Base-by-base conservation (phyloP, 2,888 invertebrate species). In the Ornithoptera priamus region DNA sequence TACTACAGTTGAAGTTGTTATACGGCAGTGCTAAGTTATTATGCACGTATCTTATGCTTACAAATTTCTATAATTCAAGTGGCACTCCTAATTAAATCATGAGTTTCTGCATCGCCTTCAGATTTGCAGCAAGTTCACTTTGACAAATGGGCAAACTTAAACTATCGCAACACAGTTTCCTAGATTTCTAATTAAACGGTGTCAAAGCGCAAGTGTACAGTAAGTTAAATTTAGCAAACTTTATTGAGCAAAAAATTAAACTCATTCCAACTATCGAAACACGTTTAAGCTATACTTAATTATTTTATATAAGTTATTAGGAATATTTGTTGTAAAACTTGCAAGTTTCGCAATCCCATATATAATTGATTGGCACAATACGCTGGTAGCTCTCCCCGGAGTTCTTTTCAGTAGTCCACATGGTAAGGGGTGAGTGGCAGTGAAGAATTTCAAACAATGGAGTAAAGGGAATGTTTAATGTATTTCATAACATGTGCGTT, bases 71-170 rank as follows among this genome's bases (percentile, higher is more conserved):
- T 63, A 63, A 62, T 58, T 22, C 42, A 65, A 65, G 30, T 68
- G 42, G 42, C 59, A 58, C 30, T 68, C 62, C 63, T 62, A 63
- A 62, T 62, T 46, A 50, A 63, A 59, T 63, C 58, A 58, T 68
- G 62, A 68, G 62, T 68, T 62, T 68, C 57, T 50, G 59, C 58
- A 59, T 68, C 46, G 36, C 36, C 39, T 59, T 22, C 36, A n/a
- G 67, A 60, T 58, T 63, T 63, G 20, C 22, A 36, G 30, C 58
- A 36, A 46, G 58, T 58, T 50, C 17, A 22, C 22, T 10, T 30
- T 59, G 68, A 64, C 53, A 63, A 68, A 68, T 68, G 59, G 36
- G 39, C 10, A 53, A 68, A 68, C 63, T 68, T 62, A 20, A 50
- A 22, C 50, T 59, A 59, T 63, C 59, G 59, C 12, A 68, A 59